A percentile compares a stretch with the other conserved stretches of the same genome.
Evolutionary conservation across 2,888 invertebrate genomes (phyloP).

Genomic region (Drosophila neotestacea): DNA sequence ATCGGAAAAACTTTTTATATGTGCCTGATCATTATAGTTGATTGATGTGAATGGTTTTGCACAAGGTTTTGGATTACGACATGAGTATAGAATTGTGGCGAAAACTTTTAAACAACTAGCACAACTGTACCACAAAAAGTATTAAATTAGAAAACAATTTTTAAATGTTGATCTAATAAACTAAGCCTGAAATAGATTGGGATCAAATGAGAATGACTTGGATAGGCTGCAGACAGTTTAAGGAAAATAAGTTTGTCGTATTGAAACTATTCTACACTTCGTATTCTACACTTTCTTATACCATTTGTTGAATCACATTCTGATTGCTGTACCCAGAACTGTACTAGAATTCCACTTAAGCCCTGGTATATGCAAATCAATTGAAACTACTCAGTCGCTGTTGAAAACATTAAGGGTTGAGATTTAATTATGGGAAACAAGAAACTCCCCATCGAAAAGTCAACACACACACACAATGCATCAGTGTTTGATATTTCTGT

Average conservation of each 20-base stretch:
- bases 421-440: conserved; percentile 81
- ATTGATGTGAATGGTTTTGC: conserved; percentile 61
- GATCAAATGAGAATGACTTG: too few relatives aligned
- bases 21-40: conserved; percentile 75
- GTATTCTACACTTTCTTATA: too few relatives aligned
- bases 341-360: conserved; percentile 28
- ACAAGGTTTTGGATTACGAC: conserved; percentile 45
- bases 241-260: not conserved
- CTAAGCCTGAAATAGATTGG: too few relatives aligned
- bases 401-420: conserved; percentile 62
- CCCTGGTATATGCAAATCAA: conserved; percentile 45
- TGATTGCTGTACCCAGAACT: conserved; percentile 4
- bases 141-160: not conserved
- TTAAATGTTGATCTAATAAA: not conserved
- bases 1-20: conserved; percentile 62
- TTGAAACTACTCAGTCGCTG: conserved; percentile 32
- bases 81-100: conserved; percentile 1
- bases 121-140: conserved; percentile 58
- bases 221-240: not conserved
- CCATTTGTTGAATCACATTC: too few relatives aligned
- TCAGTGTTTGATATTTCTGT: conserved; percentile 26
- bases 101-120: not conserved
- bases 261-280: too few relatives aligned
- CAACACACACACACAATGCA: conserved; percentile 50
- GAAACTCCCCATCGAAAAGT: conserved; percentile 58